Evolutionary conservation across 2,888 invertebrate species (phyloP), one percentile per base, ranked within the genome.

Genomic region (Euplagia quadripunctaria): DNA sequence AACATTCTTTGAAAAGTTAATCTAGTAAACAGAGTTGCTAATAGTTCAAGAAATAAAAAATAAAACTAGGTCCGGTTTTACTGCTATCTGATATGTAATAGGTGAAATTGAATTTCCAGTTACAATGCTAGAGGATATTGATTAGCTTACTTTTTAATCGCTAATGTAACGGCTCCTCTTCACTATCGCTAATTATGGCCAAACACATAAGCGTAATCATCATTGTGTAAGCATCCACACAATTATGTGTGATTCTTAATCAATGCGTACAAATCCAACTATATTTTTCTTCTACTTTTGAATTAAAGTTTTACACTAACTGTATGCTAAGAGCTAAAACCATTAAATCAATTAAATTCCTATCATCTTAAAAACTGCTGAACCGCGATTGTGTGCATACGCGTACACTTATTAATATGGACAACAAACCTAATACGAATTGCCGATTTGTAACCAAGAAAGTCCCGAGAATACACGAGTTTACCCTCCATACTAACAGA

Each of bases 1-100:
- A 80, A 42, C 42, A 64, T 68, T 74, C 73, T 67, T 71, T 76
- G 46, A 70, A 73, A 67, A 68, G 51, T 31, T 75, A 71, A 74
- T 77, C 66, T 72, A 52, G 68, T 8, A 64, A 46, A 74, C 68
- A 63, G 61, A 71, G 51, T 65, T 66, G 68, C 65, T 58, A 41
- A 70, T 64, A 68, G 67, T 42, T 61, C 74, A 63, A 71, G 46
- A 61, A 6, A 67, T 77, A 58, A 64, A 49, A 71, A 76, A 69
- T 43, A 46, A 58, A 77, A 75, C 43, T 65, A 41, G 58, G 17
- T 42, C 72, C 58, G 72, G 68, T 76, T 81, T 65, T 51, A 61
- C 20, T 20, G 42, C 70, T 66, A 42, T 42, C 58, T 51, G 70
- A 75, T 83, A 69, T 72, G 58, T 51, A 20, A 74, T 63, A 64